Evolutionary conservation across 2,797 vertebrate species (phyloP).

Genomic region (Stomatorhinus walkeri): DNA sequence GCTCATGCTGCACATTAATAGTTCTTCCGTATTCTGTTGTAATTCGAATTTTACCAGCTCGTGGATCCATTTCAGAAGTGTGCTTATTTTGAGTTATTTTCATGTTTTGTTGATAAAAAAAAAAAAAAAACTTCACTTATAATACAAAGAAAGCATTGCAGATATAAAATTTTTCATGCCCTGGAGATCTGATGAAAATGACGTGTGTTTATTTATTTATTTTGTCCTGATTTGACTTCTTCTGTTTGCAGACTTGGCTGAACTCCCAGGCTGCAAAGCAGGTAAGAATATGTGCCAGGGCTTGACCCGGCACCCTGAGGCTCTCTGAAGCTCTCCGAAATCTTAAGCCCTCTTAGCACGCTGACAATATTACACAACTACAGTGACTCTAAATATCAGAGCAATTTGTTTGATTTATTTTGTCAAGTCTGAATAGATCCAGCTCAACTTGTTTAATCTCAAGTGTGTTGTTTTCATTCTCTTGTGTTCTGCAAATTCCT

Average conservation of each 20-base stretch:
- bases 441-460: slow-evolving; percentile 42
- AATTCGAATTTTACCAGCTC: neutral
- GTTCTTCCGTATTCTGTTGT: neutral
- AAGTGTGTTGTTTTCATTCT: slow-evolving; percentile 16
- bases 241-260: slow-evolving; percentile 36
- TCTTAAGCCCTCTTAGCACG: slow-evolving; percentile 45
- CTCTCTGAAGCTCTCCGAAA: slow-evolving; percentile 42
- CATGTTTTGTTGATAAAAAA: neutral
- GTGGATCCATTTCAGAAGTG: neutral
- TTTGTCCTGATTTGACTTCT: slow-evolving; percentile 35
- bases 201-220: slow-evolving; percentile 28
- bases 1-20: neutral
- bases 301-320: slow-evolving; percentile 38
- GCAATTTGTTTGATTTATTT: slow-evolving; percentile 41
- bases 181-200: slow-evolving; percentile 26
- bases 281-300: slow-evolving; percentile 41
- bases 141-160: neutral
- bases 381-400: slow-evolving; percentile 42
- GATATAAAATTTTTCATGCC: neutral
- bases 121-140: neutral
- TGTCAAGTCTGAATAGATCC: slow-evolving; percentile 39
- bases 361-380: slow-evolving; percentile 46
- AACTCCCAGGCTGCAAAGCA: slow-evolving; percentile 34
- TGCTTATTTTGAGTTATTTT: neutral
- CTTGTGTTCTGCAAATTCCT: neutral